A percentile compares a stretch with the other conserved stretches of the same genome.
phyloP scores from a whole-genome alignment of 2,113 vertebrate species.

The Thunnus thynnus region DNA sequence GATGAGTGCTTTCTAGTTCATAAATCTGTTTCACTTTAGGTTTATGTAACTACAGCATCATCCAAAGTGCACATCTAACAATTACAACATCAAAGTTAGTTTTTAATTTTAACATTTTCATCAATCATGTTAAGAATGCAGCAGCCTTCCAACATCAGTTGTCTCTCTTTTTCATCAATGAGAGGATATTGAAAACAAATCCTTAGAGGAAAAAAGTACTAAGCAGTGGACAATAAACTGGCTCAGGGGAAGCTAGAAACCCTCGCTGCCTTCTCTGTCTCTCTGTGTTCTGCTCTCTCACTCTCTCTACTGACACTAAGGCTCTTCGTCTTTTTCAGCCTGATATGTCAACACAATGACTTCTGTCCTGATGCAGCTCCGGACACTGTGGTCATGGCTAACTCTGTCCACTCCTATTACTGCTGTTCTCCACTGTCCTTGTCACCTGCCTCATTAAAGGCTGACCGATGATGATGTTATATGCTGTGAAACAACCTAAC shows the following conservation, averaged over 20 bases:
- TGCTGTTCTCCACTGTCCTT: constrained; percentile 28
- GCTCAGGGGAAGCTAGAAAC: constrained; percentile 32
- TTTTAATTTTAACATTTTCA: background rate
- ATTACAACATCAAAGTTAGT: background rate
- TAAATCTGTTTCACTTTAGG: background rate
- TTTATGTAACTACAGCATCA: background rate
- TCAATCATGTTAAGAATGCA: background rate
- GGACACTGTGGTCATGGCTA: constrained; percentile 56
- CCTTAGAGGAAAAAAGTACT: constrained; percentile 12
- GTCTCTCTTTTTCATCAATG: constrained; percentile 18
- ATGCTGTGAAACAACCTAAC: background rate
- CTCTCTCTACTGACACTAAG: constrained; percentile 17
- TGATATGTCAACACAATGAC: constrained; percentile 52
- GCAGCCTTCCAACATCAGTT: background rate
- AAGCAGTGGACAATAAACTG: constrained; percentile 22
- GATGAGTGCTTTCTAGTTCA: background rate
- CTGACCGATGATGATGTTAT: background rate
- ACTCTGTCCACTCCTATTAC: constrained; percentile 60
- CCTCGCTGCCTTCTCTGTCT: constrained; percentile 5
- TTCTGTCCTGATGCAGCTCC: constrained; percentile 62
- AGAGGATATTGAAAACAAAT: constrained; percentile 25
- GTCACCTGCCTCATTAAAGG: constrained; percentile 21
- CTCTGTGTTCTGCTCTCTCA: constrained; percentile 1
- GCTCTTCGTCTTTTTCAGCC: constrained; percentile 45
- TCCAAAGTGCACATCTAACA: constrained; percentile 7